These are phyloP conservation scores for Pampus argenteus DNA, from an alignment of 2,797 vertebrate genomes.

Conservation along the genomic window DNA sequence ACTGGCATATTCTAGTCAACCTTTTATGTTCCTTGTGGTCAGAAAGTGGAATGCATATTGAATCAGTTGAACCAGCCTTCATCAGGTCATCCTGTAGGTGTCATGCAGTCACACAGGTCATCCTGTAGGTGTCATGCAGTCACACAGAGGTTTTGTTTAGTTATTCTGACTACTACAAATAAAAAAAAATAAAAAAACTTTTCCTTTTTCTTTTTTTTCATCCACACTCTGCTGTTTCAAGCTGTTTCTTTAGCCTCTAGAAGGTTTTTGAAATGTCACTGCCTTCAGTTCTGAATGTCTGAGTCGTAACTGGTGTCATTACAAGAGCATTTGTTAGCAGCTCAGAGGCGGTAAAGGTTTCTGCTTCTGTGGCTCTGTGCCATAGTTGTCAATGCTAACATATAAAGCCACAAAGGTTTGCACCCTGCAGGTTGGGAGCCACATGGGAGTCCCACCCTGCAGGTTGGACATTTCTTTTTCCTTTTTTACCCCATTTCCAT, in stretches of 20 bases:
- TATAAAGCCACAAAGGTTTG: slow-evolving; percentile 33
- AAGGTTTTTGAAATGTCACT: slow-evolving; percentile 72
- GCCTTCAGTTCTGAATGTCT: slow-evolving; percentile 53
- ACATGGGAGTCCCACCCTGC: background rate
- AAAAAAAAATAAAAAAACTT: too few species aligned
- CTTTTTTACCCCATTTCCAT: background rate
- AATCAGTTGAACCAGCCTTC: too few species aligned
- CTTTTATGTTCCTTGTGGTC: too few species aligned
- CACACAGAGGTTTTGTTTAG: too few species aligned
- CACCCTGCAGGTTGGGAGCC: slow-evolving; percentile 16
- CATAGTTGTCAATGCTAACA: slow-evolving; percentile 47
- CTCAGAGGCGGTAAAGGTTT: slow-evolving; percentile 58
- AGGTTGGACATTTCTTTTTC: background rate
- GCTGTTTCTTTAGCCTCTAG: slow-evolving; percentile 52
- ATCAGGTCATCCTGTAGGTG: too few species aligned
- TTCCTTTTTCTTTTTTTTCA: slow-evolving; percentile 24
- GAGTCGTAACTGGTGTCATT: slow-evolving; percentile 53
- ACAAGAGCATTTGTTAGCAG: slow-evolving; percentile 57
- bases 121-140: too few species aligned
- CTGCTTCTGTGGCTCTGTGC: slow-evolving; percentile 52
- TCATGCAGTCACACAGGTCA: too few species aligned
- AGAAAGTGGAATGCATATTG: too few species aligned
- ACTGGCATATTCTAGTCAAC: too few species aligned
- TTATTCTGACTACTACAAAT: too few species aligned
- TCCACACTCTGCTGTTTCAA: slow-evolving; percentile 44